Conservation (phyloP, 2,113 vertebrate genomes). For the Marmota flaviventris region DNA sequence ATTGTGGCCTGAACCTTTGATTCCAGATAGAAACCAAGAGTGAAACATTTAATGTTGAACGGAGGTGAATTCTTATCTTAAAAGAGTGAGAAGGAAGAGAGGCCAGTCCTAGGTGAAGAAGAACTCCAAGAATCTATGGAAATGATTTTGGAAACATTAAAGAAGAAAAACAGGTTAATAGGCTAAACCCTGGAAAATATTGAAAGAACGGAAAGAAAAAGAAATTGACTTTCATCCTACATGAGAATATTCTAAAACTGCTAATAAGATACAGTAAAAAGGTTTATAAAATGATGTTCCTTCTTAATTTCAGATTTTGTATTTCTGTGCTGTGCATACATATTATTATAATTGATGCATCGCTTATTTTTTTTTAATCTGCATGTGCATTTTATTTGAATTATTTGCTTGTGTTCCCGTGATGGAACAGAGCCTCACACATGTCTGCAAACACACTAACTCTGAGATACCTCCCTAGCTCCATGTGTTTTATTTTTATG, state of each 20-base stretch:
- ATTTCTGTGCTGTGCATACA: not conserved
- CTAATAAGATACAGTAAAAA: not conserved
- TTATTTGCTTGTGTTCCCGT: not conserved
- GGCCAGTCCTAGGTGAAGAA: not conserved
- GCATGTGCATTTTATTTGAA: not conserved
- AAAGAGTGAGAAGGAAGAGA: not conserved
- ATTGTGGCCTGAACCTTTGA: not conserved
- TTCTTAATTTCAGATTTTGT: not conserved
- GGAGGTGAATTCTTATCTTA: not conserved
- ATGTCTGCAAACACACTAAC: no score
- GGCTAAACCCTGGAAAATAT: not conserved
- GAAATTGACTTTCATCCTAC: not conserved
- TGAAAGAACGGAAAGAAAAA: not conserved
- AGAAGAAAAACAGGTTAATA: not conserved
- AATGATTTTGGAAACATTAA: conserved; percentile 2
- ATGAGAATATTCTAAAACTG: not conserved
- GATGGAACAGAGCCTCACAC: no score
- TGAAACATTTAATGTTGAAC: no score
- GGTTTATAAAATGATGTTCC: not conserved
- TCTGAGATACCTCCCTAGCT: not conserved
- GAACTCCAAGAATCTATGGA: not conserved
- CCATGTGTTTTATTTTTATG: not conserved
- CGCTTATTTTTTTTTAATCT: not conserved
- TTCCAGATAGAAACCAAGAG: not conserved
- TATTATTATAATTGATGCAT: not conserved